Base-by-base conservation (phyloP, 2,797 vertebrate species). In the Xerus rutilus region DNA sequence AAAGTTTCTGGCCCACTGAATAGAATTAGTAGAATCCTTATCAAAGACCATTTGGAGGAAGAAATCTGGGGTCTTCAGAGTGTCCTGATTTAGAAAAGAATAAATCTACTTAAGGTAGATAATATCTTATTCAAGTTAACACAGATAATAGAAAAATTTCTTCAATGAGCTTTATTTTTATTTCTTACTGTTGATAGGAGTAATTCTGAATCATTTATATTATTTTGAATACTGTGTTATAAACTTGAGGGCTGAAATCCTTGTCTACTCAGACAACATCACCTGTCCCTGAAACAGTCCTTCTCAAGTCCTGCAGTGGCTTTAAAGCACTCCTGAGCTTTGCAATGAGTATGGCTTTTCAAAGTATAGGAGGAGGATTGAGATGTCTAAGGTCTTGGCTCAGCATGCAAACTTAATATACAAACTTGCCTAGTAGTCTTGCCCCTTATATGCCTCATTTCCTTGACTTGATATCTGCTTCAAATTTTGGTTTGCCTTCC, bases 121-220 rank as follows among this genome's bases (percentile, higher is more conserved):
- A 81, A 43, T 54, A 81, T 59, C 32, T 7, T 49, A 43, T 47
- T 96, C 39, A 57, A 69, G 17, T 77, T 79, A 79, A 35, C 39
- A 35, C n/a, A 79, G 72, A 62, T 43, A 78, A 69, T 64, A 79
- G 47, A 14, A 92, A 78, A 20, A 77, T 52, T 83, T 92, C 23
- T 67, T 79, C 20, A 43, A 8, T n/a, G 49, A 65, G 15, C 62
- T 62, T 54, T n/a, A 39, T 47, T 82, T 23, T 87, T 79, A 72
- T 45, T 78, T 59, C 43, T 89, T 74, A 28, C 23, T 57, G 7
- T 45, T 90, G 4, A 54, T 74, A 82, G 25, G 23, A 95, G 45
- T 72, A 90, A 82, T 90, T 89, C 25, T 93, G 32, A 81, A 72
- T 43, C 49, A 73, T 93, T 83, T 57, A 62, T 69, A 85, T 64